Percentiles rank a stretch among this genome's conserved stretches.
Evolutionary conservation across 2,113 vertebrate species (phyloP).

Genomic region (Corythornis vintsioides): DNA sequence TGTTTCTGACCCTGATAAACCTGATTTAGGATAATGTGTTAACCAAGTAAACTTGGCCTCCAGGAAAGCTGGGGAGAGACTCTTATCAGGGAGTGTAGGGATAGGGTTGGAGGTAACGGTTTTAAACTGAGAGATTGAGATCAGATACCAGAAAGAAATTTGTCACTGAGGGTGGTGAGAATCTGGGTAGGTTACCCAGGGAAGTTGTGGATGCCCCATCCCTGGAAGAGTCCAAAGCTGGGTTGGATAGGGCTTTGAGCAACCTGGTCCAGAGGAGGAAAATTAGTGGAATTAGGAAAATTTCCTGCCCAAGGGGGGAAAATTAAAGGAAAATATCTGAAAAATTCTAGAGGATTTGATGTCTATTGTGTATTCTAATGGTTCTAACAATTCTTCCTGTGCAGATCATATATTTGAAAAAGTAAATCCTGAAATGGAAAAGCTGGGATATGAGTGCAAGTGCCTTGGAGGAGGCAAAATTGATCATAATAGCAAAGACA

Average conservation of each 20-base stretch:
- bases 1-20: rapidly evolving
- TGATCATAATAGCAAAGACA: conserved; percentile 85
- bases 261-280: not conserved
- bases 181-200: not conserved
- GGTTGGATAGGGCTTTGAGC: not conserved
- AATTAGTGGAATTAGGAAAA: not conserved
- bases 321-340: not conserved
- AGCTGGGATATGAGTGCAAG: conserved; percentile 83
- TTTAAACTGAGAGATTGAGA: not conserved
- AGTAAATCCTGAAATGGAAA: conserved; percentile 81
- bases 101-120: not conserved
- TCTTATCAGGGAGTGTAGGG: not conserved
- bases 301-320: not conserved
- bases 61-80: not conserved
- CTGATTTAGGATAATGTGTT: not conserved
- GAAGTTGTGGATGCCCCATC: not conserved
- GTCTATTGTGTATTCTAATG: rapidly evolving
- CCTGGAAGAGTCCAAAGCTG: not conserved
- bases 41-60: not conserved
- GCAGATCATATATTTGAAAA: conserved; percentile 92
- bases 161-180: not conserved
- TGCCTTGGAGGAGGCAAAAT: conserved; percentile 92
- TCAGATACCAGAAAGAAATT: not conserved
- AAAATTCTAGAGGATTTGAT: not conserved
- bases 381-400: not conserved